Evolutionary conservation across 2,888 invertebrate species (phyloP), one percentile per base, ranked within the genome.

Genomic region (Cosmia pyralina): DNA sequence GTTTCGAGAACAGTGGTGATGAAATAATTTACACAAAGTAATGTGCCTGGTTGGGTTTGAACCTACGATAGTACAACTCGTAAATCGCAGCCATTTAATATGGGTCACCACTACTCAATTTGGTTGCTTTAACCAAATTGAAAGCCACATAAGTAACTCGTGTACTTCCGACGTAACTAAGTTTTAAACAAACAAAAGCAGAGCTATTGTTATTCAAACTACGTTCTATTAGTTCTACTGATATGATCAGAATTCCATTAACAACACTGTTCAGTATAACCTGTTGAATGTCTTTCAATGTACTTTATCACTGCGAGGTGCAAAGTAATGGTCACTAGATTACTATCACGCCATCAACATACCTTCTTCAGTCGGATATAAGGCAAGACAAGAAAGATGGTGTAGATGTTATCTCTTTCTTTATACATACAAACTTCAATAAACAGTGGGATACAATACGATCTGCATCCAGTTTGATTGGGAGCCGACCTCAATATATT

Each of bases 251-350:
- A 65, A 62, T 48, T 62, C 72, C 41, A 80, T 57, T 81, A 44
- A 44, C 41, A 17, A 48, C 50, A 52, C 34, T 38, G 63, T 44
- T 55, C 17, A 64, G 4, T 19, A 17, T 28, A 48, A 81, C 79
- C 75, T 78, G 78, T 78, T 78, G 81, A 80, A 80, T 57, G 52
- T 57, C 19, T 67, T 67, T 73, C 5, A 73, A 13, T 48, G 57
- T 38, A 59, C 38, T 74, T 69, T 65, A 78, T 69, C 80, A 80
- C 75, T 13, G 46, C 44, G 44, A 60, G 59, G 69, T 75, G 81
- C 55, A 75, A 78, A 78, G 64, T 75, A 73, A 73, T 69, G 64
- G 64, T 53, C 81, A 53, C 60, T 63, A 48, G 80, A 78, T 75
- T 34, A 53, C 55, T 60, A 78, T 78, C 78, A 10, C 1, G 52